Conservation (phyloP, 2,797 vertebrate genomes). For the Anolis apletophallus region DNA sequence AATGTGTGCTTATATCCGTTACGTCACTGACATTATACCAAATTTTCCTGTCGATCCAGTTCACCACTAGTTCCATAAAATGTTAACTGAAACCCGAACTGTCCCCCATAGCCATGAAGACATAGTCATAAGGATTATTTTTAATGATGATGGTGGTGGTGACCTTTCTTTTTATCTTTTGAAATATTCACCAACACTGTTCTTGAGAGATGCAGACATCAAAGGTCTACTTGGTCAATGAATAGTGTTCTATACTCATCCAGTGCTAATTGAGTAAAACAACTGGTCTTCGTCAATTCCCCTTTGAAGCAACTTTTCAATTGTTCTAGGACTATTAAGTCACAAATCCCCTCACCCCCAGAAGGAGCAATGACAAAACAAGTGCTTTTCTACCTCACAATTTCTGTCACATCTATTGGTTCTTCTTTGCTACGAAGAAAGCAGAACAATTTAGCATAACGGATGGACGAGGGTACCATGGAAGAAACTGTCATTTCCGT, state of each 20-base stretch:
- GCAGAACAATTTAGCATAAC: conserved; percentile 29
- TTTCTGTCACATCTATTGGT: background rate
- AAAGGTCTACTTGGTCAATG: fast-evolving
- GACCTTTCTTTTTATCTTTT: background rate
- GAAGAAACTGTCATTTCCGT: conserved; percentile 44
- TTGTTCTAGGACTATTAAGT: background rate
- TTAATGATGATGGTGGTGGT: too few species aligned
- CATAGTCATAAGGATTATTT: too few species aligned
- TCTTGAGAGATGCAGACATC: background rate
- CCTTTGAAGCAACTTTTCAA: background rate
- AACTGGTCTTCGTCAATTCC: background rate
- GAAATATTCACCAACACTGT: background rate
- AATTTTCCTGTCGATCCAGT: too few species aligned
- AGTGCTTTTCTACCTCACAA: conserved; percentile 39
- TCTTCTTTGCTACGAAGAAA: conserved; percentile 41
- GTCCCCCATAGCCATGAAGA: too few species aligned
- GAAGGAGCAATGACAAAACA: background rate
- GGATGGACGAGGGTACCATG: fast-evolving
- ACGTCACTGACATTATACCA: too few species aligned
- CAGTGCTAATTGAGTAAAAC: conserved; percentile 27
- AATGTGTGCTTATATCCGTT: too few species aligned
- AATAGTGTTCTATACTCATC: background rate
- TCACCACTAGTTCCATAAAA: background rate
- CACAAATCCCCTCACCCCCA: background rate
- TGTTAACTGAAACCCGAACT: background rate